Evolutionary conservation across 2,113 vertebrate species (phyloP).

Genomic region (Galbula dea): DNA sequence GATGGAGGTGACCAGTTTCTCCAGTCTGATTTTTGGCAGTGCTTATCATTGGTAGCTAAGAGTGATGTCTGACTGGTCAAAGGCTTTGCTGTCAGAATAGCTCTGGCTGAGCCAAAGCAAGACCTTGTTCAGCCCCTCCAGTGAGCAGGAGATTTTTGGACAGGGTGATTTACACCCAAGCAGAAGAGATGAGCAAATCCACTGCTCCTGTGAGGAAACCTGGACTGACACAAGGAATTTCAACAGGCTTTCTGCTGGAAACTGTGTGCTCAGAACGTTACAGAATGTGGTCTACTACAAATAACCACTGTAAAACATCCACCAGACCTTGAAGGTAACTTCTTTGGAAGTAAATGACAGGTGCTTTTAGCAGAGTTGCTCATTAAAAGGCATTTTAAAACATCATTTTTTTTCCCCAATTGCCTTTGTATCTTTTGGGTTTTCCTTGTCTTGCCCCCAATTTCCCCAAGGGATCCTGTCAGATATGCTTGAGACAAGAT

Average conservation of each 20-base stretch:
- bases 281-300: not conserved
- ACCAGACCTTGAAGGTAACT: not conserved
- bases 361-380: not conserved
- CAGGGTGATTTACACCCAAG: not conserved
- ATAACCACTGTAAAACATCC: not conserved
- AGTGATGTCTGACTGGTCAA: not conserved
- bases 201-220: not conserved
- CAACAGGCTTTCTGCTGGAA: not conserved
- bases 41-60: not conserved
- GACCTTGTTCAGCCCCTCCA: not conserved
- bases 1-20: not conserved
- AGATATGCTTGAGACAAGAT: not conserved
- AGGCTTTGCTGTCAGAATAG: not conserved
- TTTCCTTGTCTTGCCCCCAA: not conserved
- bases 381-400: conserved; percentile 9
- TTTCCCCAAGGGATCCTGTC: not conserved
- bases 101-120: not conserved
- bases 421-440: not conserved
- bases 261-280: accelerated
- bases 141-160: not conserved
- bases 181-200: not conserved
- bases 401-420: not conserved
- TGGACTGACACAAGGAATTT: not conserved
- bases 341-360: not conserved
- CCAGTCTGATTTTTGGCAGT: not conserved